Evolutionary conservation across 2,888 invertebrate genomes (phyloP).

Genomic region (Tenthredo scrophulariae): DNA sequence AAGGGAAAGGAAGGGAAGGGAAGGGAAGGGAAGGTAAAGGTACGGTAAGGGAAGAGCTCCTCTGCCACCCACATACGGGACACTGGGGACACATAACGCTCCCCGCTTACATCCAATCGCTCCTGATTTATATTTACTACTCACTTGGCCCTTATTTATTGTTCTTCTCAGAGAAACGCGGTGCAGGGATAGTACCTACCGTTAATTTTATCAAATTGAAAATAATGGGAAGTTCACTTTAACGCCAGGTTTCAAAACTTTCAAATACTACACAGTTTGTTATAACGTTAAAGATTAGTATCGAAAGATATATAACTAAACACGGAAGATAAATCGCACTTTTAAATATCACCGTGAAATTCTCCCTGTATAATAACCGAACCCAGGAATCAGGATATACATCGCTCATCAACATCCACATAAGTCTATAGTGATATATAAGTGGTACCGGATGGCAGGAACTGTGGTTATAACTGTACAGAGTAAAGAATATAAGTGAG

Average conservation of each 20-base stretch:
- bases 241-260: constrained; percentile 46
- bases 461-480: neutral
- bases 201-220: constrained; percentile 78
- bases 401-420: too few species aligned
- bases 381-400: neutral
- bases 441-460: neutral
- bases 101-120: constrained; percentile 78
- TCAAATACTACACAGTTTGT: neutral
- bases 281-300: neutral
- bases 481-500: neutral
- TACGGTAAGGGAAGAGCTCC: constrained; percentile 53
- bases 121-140: constrained; percentile 79
- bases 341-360: neutral
- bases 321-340: too few species aligned
- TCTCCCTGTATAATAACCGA: neutral
- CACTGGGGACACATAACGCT: constrained; percentile 78
- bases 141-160: constrained; percentile 77
- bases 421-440: neutral
- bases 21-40: neutral
- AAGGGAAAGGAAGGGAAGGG: neutral
- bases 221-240: constrained; percentile 70
- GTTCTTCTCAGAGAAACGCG: constrained; percentile 71
- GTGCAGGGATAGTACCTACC: constrained; percentile 68
- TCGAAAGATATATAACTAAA: neutral
- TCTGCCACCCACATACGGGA: constrained; percentile 76